Conservation (phyloP, 1,140 invertebrate species). For the Rhagoletis pomonella region DNA sequence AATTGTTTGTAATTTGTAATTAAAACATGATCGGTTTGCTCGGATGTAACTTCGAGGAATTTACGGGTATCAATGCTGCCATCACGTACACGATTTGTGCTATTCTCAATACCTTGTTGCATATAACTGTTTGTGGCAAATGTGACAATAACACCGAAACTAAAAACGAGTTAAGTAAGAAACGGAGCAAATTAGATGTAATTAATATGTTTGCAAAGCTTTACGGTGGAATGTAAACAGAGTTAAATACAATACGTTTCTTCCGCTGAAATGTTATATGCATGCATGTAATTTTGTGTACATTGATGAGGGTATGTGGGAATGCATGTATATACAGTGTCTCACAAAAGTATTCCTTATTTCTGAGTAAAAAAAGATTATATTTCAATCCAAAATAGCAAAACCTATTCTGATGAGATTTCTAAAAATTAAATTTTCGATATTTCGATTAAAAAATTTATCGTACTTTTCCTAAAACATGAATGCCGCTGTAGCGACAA, state of each 20-base stretch:
- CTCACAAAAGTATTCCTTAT: too few relatives aligned
- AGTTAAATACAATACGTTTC: not conserved
- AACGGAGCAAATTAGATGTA: not conserved
- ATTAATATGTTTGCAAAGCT: not conserved
- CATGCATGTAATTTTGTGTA: not conserved
- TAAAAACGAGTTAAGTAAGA: slow-evolving; percentile 69
- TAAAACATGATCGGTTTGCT: slow-evolving; percentile 80
- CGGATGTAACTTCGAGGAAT: slow-evolving; percentile 81
- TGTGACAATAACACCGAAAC: slow-evolving; percentile 89
- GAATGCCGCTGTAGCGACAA: too few relatives aligned
- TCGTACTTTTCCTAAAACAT: too few relatives aligned
- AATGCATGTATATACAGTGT: not conserved
- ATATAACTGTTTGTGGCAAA: slow-evolving; percentile 90
- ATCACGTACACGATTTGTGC: slow-evolving; percentile 77
- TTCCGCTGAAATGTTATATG: not conserved
- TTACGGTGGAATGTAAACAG: slow-evolving; percentile 1
- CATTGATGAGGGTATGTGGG: not conserved
- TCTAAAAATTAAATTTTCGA: too few relatives aligned
- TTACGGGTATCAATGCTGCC: slow-evolving; percentile 80
- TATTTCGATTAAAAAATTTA: too few relatives aligned
- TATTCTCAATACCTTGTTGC: slow-evolving; percentile 80
- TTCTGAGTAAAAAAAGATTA: too few relatives aligned
- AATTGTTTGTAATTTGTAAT: slow-evolving; percentile 84
- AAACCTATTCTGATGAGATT: too few relatives aligned
- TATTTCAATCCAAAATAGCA: too few relatives aligned